Evolutionary conservation across 2,113 vertebrate species (phyloP), one percentile per base, ranked within the genome.

Genomic region (Megaleporinus macrocephalus): DNA sequence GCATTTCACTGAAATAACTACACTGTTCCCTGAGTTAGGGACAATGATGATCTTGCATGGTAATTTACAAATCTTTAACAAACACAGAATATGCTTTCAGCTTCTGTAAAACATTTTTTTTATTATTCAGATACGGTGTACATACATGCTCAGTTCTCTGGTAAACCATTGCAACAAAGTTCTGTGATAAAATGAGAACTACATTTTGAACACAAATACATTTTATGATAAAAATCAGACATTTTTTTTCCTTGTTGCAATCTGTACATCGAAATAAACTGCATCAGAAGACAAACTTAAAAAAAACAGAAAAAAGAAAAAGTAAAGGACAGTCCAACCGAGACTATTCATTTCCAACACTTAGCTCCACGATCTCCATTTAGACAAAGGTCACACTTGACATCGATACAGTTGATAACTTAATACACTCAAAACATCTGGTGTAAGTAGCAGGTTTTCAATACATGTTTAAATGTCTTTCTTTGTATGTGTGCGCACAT

Each of bases 161-260:
- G 77, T 73, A 84, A 79, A 79, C 71, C 78, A 81, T 80, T 76
- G 59, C 65, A 81, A 81, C 80, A 70, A 76, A 76, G 73, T 82
- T 82, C 36, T 82, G 80, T 76, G 73, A 78, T n/a, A 83, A 82
- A 79, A 78, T 62, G 53, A 77, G 47, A 63, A 75, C 18, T 47
- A 79, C 83, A 27, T 81, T 87, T 91, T 90, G 92, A 93, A 94
- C 93, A 93, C 90, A 89, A 87, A 92, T 90, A 93, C 89, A 89
- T 91, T 94, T 95, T 93, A 94, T 94, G 92, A 92, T 92, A 94
- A 92, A 94, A 94, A 92, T 89, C 84, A 89, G 85, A 91, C 90
- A 85, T 90, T 86, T 88, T 86, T 88, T 88, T 87, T 90, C 91
- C 87, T 90, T 90, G 88, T 88, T 82, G 89, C 78, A 85, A 85